phyloP scores from a whole-genome alignment of 2,888 invertebrate species.

The Polietes domitor region DNA sequence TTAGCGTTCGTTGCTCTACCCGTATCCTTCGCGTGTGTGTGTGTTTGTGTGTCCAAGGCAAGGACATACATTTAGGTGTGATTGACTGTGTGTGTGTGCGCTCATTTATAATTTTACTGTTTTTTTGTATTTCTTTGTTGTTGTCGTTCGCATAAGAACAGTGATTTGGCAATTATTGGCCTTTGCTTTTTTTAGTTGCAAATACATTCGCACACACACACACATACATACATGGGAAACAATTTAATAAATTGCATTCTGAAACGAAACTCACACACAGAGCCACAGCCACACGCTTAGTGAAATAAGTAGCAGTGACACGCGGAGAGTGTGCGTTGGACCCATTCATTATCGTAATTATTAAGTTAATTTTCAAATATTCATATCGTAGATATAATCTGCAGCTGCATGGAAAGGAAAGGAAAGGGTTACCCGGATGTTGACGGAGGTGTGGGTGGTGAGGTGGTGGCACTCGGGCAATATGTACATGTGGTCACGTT shows the following conservation, averaged over 20 bases:
- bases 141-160: constrained; percentile 65
- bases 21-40: neutral
- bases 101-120: constrained; percentile 17
- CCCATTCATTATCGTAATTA: constrained; percentile 60
- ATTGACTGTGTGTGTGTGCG: too few species aligned
- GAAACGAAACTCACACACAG: constrained; percentile 52
- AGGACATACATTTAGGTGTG: too few species aligned
- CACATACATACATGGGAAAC: constrained; percentile 34
- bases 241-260: constrained; percentile 65
- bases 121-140: constrained; percentile 29
- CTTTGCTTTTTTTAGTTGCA: constrained; percentile 62
- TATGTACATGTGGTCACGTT: neutral
- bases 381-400: constrained; percentile 56
- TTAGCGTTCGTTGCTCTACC: constrained; percentile 4
- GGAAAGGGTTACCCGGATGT: constrained; percentile 3
- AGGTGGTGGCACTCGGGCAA: neutral
- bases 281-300: neutral
- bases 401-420: neutral
- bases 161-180: constrained; percentile 66
- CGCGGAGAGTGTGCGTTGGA: constrained; percentile 14
- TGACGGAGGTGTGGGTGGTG: constrained; percentile 18
- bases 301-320: neutral
- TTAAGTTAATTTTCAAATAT: constrained; percentile 65
- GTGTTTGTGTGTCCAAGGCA: constrained; percentile 18
- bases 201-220: constrained; percentile 42